phyloP scores from a whole-genome alignment of 2,113 vertebrate species.

The Lutjanus erythropterus region DNA sequence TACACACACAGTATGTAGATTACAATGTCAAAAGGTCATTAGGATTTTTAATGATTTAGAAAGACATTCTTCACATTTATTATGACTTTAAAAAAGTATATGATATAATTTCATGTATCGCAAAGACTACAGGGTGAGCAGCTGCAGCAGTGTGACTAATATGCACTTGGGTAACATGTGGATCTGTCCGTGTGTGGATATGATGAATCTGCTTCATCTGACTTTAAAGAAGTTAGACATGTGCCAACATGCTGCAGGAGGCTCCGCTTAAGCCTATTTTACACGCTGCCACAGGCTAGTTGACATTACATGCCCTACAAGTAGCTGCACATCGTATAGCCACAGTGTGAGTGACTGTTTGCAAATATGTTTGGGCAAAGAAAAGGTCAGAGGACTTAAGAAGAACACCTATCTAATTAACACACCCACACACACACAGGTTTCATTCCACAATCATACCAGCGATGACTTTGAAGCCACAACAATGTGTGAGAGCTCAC shows the following conservation, averaged over 20 bases:
- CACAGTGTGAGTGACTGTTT: constrained; percentile 28
- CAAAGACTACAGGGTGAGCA: constrained; percentile 13
- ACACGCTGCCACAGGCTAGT: constrained; percentile 70
- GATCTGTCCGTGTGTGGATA: constrained; percentile 35
- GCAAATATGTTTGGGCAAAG: constrained; percentile 41
- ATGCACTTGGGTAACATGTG: constrained; percentile 23
- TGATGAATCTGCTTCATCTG: constrained; percentile 61
- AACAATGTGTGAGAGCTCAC: constrained; percentile 33
- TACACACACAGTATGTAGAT: neutral
- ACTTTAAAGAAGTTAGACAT: constrained; percentile 64
- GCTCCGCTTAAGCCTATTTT: constrained; percentile 69
- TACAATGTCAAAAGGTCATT: neutral
- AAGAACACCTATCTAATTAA: constrained; percentile 59
- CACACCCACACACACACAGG: constrained; percentile 58
- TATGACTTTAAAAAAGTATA: neutral
- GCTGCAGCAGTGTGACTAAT: constrained; percentile 38
- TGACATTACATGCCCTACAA: constrained; percentile 71
- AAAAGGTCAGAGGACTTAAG: constrained; percentile 42
- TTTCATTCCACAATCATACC: constrained; percentile 56
- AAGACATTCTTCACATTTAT: neutral
- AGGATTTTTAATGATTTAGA: neutral
- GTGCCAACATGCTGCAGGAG: constrained; percentile 66
- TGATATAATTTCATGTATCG: neutral
- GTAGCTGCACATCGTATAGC: constrained; percentile 76
- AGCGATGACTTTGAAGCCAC: constrained; percentile 52